phyloP scores from a whole-genome alignment of 2,113 vertebrate genomes.

The Heteronetta atricapilla region DNA sequence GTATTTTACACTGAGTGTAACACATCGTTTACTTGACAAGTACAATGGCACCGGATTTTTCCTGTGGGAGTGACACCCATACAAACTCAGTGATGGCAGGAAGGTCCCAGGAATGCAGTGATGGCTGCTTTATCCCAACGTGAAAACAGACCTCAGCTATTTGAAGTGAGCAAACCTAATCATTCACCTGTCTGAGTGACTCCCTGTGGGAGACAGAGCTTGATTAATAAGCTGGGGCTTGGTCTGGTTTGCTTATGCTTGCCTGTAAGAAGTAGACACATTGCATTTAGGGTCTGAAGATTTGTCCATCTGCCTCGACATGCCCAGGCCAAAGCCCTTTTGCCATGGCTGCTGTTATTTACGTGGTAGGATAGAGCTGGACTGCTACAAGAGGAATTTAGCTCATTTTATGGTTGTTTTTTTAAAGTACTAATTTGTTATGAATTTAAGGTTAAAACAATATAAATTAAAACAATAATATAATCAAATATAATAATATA shows the following conservation, averaged over 20 bases:
- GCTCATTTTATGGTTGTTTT: not conserved
- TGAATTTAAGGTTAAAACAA: not conserved
- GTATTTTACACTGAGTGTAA: not conserved
- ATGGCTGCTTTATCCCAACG: not conserved
- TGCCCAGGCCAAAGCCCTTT: not conserved
- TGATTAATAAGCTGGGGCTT: not conserved
- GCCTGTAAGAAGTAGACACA: not conserved
- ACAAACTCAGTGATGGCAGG: not conserved
- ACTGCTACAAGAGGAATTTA: not conserved
- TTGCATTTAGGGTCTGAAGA: not conserved
- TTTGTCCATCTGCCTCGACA: not conserved
- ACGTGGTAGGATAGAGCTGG: not conserved
- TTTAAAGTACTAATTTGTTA: not conserved
- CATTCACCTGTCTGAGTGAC: not conserved
- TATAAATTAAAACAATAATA: no score
- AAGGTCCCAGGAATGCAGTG: not conserved
- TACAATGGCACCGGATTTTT: not conserved
- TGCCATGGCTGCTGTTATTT: not conserved
- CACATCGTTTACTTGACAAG: not conserved
- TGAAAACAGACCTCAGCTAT: not conserved
- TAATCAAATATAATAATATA: no score
- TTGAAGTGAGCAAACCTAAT: not conserved
- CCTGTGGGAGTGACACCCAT: not conserved
- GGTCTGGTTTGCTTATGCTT: not conserved
- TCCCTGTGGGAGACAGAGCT: not conserved